Evolutionary conservation across 1,140 invertebrate species (phyloP), one percentile per base, ranked within the genome.

Genomic region (Adelges cooleyi): DNA sequence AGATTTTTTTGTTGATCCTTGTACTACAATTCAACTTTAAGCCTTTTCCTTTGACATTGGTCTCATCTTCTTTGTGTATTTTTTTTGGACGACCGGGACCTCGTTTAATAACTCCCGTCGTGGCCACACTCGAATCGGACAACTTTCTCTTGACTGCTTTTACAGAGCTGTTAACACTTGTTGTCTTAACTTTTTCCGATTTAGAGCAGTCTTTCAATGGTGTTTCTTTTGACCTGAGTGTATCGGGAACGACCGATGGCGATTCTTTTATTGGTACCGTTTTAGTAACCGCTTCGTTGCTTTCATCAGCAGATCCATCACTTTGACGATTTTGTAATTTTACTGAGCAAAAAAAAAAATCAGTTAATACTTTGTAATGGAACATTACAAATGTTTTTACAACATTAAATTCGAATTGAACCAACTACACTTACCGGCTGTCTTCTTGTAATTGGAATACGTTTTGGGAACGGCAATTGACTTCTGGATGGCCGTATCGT

Each of bases 11-110:
- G 15, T 62, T 62, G 3, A 22, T 20, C 20, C 27, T 62, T 33
- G 42, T 15, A 48, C 13, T 46, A 22, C 56, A 62, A n/a, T 62
- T 42, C 25, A 62, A 62, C 17, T 62, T 62, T 15, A 62, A 48
- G 4, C 2, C 25, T 15, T 62, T 62, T 48, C 44, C 25, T 33
- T 48, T 62, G 4, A 62, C 17, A 38, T 20, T 22, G 6, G 15
- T 13, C 20, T 48, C 42, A 10, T 46, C 25, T 6, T 29, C 27
- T 62, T 62, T 62, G 10, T 27, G 27, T 18, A 48, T 25, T 33
- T 62, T 62, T 46, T 48, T 62, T 17, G 56, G 56, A 10, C 56
- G 56, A 27, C 56, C 56, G 2, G 56, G 56, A 20, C 56, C 42
- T 20, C 56, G 56, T 48, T 62, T 62, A 8, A 62, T 18, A 46